Conservation (phyloP, 2,113 vertebrate genomes). For the Burhinus bistriatus region DNA sequence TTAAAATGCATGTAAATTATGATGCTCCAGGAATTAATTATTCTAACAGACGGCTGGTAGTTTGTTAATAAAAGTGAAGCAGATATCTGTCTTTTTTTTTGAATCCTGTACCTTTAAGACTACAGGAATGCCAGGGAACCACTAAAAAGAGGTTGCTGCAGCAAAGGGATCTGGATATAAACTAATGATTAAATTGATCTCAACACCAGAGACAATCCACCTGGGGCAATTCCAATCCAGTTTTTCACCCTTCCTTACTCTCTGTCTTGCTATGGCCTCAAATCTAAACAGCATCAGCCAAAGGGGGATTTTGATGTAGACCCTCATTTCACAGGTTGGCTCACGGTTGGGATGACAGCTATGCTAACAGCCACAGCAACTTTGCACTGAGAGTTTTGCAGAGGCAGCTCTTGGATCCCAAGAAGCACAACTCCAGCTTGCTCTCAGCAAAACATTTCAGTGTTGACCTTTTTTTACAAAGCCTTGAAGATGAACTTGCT, state of each 20-base stretch:
- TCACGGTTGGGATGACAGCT: neutral
- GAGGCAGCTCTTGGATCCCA: neutral
- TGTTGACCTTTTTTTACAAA: neutral
- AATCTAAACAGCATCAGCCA: neutral
- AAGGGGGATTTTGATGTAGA: neutral
- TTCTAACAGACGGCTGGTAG: neutral
- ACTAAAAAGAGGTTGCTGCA: neutral
- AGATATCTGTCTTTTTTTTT: neutral
- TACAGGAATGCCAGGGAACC: neutral
- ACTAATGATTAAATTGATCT: neutral
- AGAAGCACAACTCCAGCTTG: neutral
- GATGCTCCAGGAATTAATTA: slow-evolving; percentile 26
- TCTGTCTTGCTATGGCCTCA: neutral
- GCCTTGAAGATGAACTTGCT: neutral
- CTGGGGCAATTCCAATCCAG: neutral
- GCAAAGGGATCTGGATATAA: neutral
- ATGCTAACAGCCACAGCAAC: neutral
- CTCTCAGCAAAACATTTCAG: neutral
- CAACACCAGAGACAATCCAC: neutral
- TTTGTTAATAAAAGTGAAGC: neutral
- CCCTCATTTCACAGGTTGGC: neutral
- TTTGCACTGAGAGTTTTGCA: neutral
- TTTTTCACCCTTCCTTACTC: neutral
- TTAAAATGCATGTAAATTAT: slow-evolving; percentile 32
- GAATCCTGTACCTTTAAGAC: neutral